Base-by-base conservation (phyloP, 2,888 invertebrate species). In the Trichacis sp. region DNA sequence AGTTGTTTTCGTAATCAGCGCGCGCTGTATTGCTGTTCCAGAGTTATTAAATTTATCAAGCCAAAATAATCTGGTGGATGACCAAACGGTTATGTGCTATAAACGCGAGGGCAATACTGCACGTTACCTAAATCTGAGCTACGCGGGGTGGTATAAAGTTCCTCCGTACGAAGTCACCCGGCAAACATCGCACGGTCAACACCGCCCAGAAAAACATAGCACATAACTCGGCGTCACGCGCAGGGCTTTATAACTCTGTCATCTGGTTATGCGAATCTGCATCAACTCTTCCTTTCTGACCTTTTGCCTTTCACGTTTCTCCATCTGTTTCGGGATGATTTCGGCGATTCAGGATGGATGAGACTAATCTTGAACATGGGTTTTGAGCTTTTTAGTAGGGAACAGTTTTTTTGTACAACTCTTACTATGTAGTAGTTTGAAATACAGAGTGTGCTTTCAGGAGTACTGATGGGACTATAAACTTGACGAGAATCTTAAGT, bases 1-100 rank as follows among this genome's bases (percentile, higher is more conserved):
- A 65, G 64, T 65, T 64, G 67, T 67, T 63, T 65, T 71, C 73
- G 79, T 80, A 81, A 82, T 82, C 79, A 78, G 80, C 72, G 74
- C 73, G 71, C 74, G 2, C 73, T 70, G 71, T 73, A 75, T 81
- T 80, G 79, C 80, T 70, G 72, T 74, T 73, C n/a, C 73, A 73
- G 76, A 81, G 82, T 83, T 84, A 84, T 84, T 83, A 84, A 83
- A 83, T 82, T 83, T 83, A 84, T 84, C 84, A 83, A 79, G 79
- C 80, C 77, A 79, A 84, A 84, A 83, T 84, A 84, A 84, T 84
- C 83, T 81, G 78, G 77, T 78, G 75, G 76, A 77, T 77, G 77
- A 68, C 73, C 77, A 70, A 67, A 75, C 78, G 78, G 82, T 83
- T 83, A 84, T 84, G 82, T 76, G 77, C 83, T 83, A 83, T 84